Evolutionary conservation across 1,140 invertebrate species (phyloP), one percentile per base, ranked within the genome.

Genomic region (Drosophila athabasca): DNA sequence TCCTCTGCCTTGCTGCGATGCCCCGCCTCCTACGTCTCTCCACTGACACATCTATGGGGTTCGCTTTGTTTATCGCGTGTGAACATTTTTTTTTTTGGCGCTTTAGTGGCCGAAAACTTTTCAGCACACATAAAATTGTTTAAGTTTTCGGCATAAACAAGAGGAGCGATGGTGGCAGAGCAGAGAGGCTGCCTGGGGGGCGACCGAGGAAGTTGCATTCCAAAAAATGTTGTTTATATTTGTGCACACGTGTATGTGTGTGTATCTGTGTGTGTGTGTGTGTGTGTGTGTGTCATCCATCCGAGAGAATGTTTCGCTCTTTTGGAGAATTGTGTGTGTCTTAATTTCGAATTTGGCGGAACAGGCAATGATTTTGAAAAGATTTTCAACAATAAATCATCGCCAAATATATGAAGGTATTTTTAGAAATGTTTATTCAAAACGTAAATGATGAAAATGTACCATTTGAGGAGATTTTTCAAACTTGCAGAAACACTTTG

Each of bases 31-130:
- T 43, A 35, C 29, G 44, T 24, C 39, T 31, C 26, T 24, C 41
- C 35, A 53, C 17, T 19, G 17, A 73, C 70, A 62, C 67, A 54
- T 67, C 53, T 50, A 41, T 29, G 55, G 22, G 24, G 58, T 44
- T 51, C 77, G 64, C 69, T 81, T 84, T 84, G 81, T 87, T 87
- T 77, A 77, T 69, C 58, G 77, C 81, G 81, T 84, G 81, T 84
- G 81, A 84, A 76, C 62, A 84, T 69, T 69, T 70, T 59, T 70
- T 59, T 81, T 87, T 65, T 78, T 19, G 17, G 55, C 65, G 58
- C 78, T 81, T 80, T 76, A 81, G 72, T 85, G 64, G 73, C 64
- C 77, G 45, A 81, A 80, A 79, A 84, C 52, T 84, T 84, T 84
- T 73, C 66, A 59, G 52, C 72, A 39, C 77, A 73, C 81, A 84